phyloP scores from a whole-genome alignment of 2,113 vertebrate genomes.

The Micromys minutus region DNA sequence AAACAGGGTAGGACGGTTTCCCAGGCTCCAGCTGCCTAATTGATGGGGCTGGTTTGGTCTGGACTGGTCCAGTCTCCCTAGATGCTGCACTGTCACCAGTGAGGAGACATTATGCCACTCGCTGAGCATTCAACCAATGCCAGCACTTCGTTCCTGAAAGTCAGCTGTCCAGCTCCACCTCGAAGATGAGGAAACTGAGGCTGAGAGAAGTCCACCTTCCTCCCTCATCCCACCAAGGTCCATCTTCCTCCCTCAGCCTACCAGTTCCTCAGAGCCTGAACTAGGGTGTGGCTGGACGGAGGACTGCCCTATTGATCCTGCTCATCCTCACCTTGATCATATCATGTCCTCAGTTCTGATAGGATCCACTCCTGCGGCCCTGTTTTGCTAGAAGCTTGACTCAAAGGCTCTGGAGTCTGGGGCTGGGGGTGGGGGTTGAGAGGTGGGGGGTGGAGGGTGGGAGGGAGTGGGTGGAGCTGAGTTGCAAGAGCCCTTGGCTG shows the following conservation, averaged over 20 bases:
- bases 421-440: too few relatives aligned
- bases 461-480: not conserved
- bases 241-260: not conserved
- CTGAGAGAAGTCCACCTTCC: not conserved
- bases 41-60: not conserved
- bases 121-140: not conserved
- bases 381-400: not conserved
- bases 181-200: slow-evolving; percentile 28
- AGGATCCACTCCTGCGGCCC: not conserved
- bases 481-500: not conserved
- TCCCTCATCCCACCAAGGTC: not conserved
- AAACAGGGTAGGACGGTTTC: slow-evolving; percentile 70
- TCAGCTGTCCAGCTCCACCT: not conserved
- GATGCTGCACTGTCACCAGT: not conserved
- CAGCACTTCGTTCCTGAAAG: not conserved
- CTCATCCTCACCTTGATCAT: rapidly evolving
- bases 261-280: not conserved
- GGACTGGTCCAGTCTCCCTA: not conserved
- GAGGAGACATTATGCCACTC: not conserved
- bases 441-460: too few relatives aligned
- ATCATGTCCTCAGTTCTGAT: not conserved
- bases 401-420: not conserved
- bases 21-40: slow-evolving; percentile 48
- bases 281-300: not conserved
- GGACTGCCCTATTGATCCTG: not conserved